These are phyloP conservation scores for Heteronetta atricapilla DNA, from an alignment of 2,113 vertebrate species.

Conservation along the genomic window DNA sequence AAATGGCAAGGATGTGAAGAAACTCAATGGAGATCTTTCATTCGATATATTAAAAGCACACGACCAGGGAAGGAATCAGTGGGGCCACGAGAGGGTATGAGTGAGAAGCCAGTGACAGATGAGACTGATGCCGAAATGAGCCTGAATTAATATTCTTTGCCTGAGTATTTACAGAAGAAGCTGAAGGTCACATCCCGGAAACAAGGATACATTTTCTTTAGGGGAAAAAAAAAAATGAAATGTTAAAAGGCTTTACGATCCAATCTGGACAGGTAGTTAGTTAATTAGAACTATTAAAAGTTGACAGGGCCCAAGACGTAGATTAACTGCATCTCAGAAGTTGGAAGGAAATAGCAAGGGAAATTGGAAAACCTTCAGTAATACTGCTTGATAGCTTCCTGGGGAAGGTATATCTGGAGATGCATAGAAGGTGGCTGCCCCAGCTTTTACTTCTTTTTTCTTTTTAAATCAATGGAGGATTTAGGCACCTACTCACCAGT, in stretches of 20 bases:
- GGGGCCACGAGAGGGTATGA: slow-evolving; percentile 19
- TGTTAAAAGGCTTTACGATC: slow-evolving; percentile 74
- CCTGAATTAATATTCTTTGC: slow-evolving; percentile 52
- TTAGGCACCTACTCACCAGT: slow-evolving; percentile 32
- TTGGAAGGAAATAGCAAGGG: slow-evolving; percentile 51
- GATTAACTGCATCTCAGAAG: slow-evolving; percentile 65
- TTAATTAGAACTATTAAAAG: slow-evolving; percentile 77
- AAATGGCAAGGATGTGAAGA: slow-evolving; percentile 55
- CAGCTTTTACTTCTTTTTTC: not conserved
- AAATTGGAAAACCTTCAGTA: slow-evolving; percentile 58
- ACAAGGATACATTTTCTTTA: slow-evolving; percentile 68
- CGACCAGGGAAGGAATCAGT: not conserved
- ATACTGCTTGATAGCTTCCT: slow-evolving; percentile 27
- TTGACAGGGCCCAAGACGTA: slow-evolving; percentile 64
- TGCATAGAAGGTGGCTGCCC: not conserved
- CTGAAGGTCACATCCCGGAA: slow-evolving; percentile 71
- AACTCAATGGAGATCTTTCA: slow-evolving; percentile 53
- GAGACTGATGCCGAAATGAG: slow-evolving; percentile 32
- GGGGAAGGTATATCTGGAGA: not conserved
- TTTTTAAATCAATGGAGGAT: slow-evolving; percentile 16
- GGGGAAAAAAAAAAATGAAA: slow-evolving; percentile 59
- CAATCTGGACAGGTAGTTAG: slow-evolving; percentile 57
- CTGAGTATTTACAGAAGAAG: slow-evolving; percentile 59
- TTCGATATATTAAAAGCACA: slow-evolving; percentile 48
- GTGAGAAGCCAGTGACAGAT: slow-evolving; percentile 64